phyloP scores from a whole-genome alignment of 2,797 vertebrate genomes.

The Paramormyrops hopkinsi region DNA sequence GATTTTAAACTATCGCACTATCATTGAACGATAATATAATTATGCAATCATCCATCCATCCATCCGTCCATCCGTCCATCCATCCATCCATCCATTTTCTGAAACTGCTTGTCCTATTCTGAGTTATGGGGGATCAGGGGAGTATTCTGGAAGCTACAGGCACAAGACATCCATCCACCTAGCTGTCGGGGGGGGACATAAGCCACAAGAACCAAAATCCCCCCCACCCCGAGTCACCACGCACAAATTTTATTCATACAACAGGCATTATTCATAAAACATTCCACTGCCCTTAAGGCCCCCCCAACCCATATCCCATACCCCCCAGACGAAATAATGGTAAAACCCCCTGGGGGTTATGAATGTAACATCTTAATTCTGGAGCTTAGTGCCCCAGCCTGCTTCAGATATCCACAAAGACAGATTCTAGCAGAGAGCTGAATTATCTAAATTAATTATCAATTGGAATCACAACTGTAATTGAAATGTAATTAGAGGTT shows the following conservation, averaged over 20 bases:
- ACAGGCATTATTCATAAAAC: not conserved
- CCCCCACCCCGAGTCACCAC: not conserved
- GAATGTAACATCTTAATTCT: not conserved
- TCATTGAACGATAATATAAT: not conserved
- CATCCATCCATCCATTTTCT: not conserved
- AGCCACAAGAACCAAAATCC: not conserved
- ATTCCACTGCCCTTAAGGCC: not conserved
- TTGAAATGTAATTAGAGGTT: slow-evolving; percentile 12
- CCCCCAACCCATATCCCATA: not conserved
- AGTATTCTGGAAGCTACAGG: no score
- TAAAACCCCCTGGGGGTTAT: not conserved
- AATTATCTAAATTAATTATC: not conserved
- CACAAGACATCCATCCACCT: not conserved
- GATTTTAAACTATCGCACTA: not conserved
- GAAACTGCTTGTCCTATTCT: not conserved
- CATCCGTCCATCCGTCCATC: no score
- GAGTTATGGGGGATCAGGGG: not conserved
- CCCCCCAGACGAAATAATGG: not conserved
- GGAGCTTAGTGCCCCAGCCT: not conserved
- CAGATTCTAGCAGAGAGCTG: not conserved
- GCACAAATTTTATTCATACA: not conserved
- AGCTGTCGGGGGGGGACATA: not conserved
- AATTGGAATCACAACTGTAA: slow-evolving; percentile 7
- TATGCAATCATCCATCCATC: not conserved
- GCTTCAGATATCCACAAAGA: not conserved